Evolutionary conservation across 1,140 invertebrate genomes (phyloP).

Genomic region (Saccostrea cuccullata): DNA sequence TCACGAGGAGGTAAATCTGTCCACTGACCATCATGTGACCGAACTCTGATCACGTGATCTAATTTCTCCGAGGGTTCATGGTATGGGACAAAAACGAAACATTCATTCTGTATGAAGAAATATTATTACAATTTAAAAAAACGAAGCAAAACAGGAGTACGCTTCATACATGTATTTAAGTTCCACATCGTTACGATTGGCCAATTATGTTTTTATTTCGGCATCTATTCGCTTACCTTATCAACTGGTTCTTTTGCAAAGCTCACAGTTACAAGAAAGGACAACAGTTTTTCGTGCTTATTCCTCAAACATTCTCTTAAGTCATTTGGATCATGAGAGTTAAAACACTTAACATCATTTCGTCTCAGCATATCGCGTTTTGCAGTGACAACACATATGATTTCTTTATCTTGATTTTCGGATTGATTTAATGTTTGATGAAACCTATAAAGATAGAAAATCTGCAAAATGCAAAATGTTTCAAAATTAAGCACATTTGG

Average conservation of each 20-base stretch:
- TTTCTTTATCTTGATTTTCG: background rate
- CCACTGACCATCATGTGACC: background rate
- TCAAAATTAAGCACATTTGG: background rate
- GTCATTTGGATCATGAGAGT: background rate
- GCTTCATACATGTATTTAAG: background rate
- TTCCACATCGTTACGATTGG: background rate
- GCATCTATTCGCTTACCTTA: background rate
- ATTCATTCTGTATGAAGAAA: background rate
- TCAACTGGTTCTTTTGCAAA: background rate
- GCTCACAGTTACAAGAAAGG: background rate
- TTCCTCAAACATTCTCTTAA: background rate
- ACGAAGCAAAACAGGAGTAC: background rate
- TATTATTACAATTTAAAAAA: background rate
- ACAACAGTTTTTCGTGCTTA: background rate
- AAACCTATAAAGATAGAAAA: background rate
- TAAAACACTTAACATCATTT: background rate
- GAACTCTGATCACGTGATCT: background rate
- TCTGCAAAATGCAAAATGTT: too few relatives aligned
- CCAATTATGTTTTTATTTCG: background rate
- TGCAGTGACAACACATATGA: background rate
- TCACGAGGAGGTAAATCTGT: background rate
- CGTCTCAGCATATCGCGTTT: conserved; percentile 16
- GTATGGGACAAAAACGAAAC: conserved; percentile 17
- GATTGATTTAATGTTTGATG: background rate
- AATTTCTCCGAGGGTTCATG: background rate